These are phyloP conservation scores for Hoplodrina ambigua DNA, from an alignment of 2,888 invertebrate species.

Conservation along the genomic window DNA sequence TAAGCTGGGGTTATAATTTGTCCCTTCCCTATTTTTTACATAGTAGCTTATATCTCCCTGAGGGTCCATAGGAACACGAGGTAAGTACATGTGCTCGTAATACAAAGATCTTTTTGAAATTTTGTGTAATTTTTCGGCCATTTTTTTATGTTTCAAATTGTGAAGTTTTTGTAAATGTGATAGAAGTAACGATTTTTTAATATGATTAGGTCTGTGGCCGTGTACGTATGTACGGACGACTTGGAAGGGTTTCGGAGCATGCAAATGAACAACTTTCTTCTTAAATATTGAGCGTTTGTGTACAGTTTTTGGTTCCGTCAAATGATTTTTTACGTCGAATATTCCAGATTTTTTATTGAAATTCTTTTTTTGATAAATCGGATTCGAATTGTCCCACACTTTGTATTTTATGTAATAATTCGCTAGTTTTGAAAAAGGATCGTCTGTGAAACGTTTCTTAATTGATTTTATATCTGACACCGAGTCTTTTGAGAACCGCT, in stretches of 20 bases:
- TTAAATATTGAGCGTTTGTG: constrained; percentile 65
- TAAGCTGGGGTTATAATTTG: constrained; percentile 64
- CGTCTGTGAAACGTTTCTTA: constrained; percentile 72
- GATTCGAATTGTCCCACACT: constrained; percentile 76
- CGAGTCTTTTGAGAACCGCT: constrained; percentile 1
- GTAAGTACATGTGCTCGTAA: constrained; percentile 66
- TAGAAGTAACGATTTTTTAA: constrained; percentile 61
- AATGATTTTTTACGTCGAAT: constrained; percentile 71
- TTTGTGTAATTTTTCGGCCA: constrained; percentile 48
- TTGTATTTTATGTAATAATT: constrained; percentile 82
- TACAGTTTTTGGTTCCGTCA: constrained; percentile 47
- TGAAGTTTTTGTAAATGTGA: constrained; percentile 65
- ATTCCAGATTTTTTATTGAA: constrained; percentile 34
- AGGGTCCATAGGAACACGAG: constrained; percentile 70
- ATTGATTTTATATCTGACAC: constrained; percentile 52
- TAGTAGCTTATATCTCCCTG: constrained; percentile 79
- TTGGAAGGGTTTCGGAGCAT: constrained; percentile 66
- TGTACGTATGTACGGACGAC: constrained; percentile 59
- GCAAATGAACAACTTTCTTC: constrained; percentile 53
- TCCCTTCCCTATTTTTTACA: constrained; percentile 75
- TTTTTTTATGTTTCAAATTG: constrained; percentile 43
- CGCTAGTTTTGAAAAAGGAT: constrained; percentile 71
- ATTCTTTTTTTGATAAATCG: constrained; percentile 36
- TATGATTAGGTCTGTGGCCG: background rate
- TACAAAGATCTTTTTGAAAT: constrained; percentile 64